Percentiles rank a stretch among this genome's conserved stretches.
Evolutionary conservation across 2,113 vertebrate species (phyloP).

Genomic region (Hippolais icterina): DNA sequence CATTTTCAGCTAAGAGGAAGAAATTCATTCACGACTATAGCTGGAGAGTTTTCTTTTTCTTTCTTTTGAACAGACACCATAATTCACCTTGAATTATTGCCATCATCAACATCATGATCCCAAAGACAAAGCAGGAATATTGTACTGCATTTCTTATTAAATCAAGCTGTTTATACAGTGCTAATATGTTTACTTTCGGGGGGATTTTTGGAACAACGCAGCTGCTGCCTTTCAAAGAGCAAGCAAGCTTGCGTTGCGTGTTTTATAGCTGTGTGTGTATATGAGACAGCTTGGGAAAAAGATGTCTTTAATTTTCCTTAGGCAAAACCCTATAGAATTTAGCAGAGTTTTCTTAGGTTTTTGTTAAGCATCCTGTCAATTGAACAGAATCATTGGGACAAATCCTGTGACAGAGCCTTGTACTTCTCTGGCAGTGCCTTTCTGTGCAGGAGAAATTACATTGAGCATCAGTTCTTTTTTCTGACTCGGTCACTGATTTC

Average conservation of each 20-base stretch:
- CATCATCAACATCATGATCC: neutral
- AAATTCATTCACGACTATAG: constrained; percentile 58
- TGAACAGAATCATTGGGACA: neutral
- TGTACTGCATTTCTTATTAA: constrained; percentile 36
- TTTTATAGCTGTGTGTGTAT: neutral
- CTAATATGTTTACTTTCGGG: constrained; percentile 63
- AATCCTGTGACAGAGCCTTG: neutral
- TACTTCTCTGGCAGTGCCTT: neutral
- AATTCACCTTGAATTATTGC: constrained; percentile 60
- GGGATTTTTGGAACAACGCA: constrained; percentile 56
- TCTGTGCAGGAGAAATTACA: neutral
- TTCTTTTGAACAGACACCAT: constrained; percentile 18
- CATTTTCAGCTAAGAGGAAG: constrained; percentile 59
- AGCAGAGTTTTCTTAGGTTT: constrained; percentile 4
- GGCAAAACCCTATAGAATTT: constrained; percentile 21
- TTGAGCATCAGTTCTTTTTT: neutral
- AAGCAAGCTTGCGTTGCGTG: constrained; percentile 4
- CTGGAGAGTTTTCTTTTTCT: constrained; percentile 42
- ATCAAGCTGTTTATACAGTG: constrained; percentile 62
- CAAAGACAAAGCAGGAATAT: constrained; percentile 43
- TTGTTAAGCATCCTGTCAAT: neutral
- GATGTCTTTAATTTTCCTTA: constrained; percentile 42
- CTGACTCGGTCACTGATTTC: neutral
- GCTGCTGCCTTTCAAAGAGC: constrained; percentile 58
- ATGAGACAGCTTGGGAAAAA: constrained; percentile 22